These are phyloP conservation scores for Coluber constrictor DNA, from an alignment of 2,797 vertebrate species.

Conservation along the genomic window DNA sequence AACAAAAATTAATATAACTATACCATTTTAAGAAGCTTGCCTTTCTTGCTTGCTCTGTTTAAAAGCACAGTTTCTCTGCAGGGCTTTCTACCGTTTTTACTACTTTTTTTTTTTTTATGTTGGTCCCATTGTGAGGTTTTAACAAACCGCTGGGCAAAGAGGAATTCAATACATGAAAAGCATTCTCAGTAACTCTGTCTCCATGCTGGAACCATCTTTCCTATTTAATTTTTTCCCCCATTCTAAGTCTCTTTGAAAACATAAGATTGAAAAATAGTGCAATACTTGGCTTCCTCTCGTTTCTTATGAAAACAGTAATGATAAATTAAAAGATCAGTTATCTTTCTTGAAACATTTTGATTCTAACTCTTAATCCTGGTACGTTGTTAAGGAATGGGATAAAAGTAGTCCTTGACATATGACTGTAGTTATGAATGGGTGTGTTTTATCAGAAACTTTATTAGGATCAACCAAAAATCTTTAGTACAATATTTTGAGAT, in stretches of 20 bases:
- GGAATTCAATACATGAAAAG: not conserved
- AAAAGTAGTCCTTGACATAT: not conserved
- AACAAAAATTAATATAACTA: not conserved
- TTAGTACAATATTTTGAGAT: not conserved
- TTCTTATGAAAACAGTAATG: not conserved
- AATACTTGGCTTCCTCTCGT: not conserved
- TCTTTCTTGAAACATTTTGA: not conserved
- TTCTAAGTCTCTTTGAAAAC: not conserved
- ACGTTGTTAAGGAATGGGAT: not conserved
- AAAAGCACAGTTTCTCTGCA: fast-evolving
- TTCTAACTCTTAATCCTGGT: not conserved
- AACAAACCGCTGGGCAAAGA: not conserved
- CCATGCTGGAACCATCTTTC: not conserved
- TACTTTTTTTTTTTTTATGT: not conserved
- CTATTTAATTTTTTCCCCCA: not conserved
- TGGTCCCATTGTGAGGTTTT: not conserved
- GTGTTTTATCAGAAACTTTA: not conserved
- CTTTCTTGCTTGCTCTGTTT: not conserved
- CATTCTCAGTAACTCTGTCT: not conserved
- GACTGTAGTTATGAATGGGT: not conserved
- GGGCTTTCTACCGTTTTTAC: not conserved
- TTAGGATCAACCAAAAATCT: not conserved
- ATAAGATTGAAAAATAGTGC: not conserved
- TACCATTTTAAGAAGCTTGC: not conserved
- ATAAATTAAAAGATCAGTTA: not conserved